Evolutionary conservation across 2,113 vertebrate genomes (phyloP).

Genomic region (Anarhynchus alexandrinus): DNA sequence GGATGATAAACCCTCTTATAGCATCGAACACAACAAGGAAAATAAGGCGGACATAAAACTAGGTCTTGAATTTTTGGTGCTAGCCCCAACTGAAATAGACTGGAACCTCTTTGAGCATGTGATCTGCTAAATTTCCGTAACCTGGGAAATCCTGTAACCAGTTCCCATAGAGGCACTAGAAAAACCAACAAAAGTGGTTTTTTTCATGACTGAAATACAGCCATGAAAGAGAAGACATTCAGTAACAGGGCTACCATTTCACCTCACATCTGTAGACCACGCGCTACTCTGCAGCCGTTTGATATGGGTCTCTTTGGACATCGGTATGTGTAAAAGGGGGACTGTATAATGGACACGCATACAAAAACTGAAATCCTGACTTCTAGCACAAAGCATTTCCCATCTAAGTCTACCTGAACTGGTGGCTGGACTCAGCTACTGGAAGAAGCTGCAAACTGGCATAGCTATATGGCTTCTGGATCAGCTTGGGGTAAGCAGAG

Average conservation of each 20-base stretch:
- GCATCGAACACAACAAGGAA: neutral
- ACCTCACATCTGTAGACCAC: neutral
- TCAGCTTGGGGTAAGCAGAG: neutral
- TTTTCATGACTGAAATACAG: neutral
- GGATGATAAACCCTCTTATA: neutral
- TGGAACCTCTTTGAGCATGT: rapidly evolving
- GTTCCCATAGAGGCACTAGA: neutral
- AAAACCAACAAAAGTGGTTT: neutral
- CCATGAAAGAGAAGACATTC: neutral
- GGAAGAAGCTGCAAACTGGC: neutral
- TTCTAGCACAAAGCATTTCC: neutral
- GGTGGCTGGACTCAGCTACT: neutral
- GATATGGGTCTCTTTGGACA: neutral
- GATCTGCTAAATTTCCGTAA: neutral
- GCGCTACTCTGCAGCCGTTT: neutral
- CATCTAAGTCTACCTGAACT: neutral
- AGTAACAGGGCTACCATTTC: neutral
- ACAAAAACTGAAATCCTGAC: neutral
- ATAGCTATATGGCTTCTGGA: neutral
- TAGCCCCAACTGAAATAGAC: neutral
- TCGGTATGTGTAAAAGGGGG: neutral
- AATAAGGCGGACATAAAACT: neutral
- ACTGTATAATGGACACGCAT: no score
- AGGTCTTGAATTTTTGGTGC: neutral
- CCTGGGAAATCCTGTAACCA: neutral